A percentile compares a stretch with the other conserved stretches of the same genome.
Evolutionary conservation across 2,113 vertebrate genomes (phyloP).

Genomic region (Chaetodon trifascialis): DNA sequence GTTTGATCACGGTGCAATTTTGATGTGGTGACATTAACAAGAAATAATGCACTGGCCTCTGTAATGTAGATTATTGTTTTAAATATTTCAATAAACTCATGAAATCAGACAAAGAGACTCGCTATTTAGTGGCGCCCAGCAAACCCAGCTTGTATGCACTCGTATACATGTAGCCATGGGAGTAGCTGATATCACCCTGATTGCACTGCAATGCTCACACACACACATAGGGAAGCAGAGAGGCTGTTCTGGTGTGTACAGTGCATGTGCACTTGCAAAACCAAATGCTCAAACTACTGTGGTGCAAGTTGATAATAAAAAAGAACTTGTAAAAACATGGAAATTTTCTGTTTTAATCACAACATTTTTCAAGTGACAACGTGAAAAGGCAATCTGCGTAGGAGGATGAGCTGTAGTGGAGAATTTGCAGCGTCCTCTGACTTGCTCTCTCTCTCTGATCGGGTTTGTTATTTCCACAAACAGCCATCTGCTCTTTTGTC

Average conservation of each 20-base stretch:
- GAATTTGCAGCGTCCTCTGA: constrained; percentile 43
- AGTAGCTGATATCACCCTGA: constrained; percentile 16
- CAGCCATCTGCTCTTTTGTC: constrained; percentile 78
- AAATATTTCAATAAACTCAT: not conserved
- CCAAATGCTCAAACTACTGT: constrained; percentile 1
- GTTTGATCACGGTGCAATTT: not conserved
- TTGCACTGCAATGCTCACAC: constrained; percentile 8
- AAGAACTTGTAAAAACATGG: not conserved
- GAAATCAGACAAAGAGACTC: not conserved
- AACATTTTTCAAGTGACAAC: constrained; percentile 49
- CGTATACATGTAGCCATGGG: not conserved
- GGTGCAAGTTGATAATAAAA: constrained; percentile 18
- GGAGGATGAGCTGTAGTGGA: constrained; percentile 46
- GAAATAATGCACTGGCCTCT: not conserved
- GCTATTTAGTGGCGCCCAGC: not conserved
- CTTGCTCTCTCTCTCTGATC: constrained; percentile 57
- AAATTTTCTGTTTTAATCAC: constrained; percentile 38
- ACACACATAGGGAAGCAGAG: not conserved
- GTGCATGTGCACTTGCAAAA: not conserved
- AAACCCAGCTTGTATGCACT: not conserved
- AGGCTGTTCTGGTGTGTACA: not conserved
- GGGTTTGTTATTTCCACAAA: constrained; percentile 71
- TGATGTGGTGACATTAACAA: not conserved
- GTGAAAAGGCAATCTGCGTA: constrained; percentile 51
- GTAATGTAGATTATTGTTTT: not conserved